Conservation (phyloP, 2,113 vertebrate genomes). For the Chloropsis cyanopogon region DNA sequence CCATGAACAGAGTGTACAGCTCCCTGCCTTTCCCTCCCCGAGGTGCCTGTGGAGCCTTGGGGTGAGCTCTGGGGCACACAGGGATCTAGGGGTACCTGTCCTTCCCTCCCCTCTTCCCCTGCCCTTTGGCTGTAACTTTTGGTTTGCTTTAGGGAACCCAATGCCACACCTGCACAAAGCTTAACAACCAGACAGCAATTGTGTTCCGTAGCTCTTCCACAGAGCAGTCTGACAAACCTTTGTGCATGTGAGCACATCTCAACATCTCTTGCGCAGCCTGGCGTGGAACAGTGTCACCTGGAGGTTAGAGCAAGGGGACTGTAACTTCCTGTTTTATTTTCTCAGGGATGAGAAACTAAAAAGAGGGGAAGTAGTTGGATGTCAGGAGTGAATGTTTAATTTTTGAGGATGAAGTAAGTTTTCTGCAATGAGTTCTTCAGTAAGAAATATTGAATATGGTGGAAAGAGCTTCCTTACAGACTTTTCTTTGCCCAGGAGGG, state of each 20-base stretch:
- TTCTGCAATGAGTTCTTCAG: background rate
- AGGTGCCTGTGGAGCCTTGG: background rate
- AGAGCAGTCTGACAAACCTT: background rate
- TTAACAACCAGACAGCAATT: background rate
- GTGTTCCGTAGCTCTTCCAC: background rate
- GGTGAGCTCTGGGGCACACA: background rate
- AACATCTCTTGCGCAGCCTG: background rate
- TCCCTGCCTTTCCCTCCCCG: background rate
- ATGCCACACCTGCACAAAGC: background rate
- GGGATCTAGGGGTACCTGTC: no score
- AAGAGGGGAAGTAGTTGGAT: background rate
- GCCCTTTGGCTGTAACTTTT: background rate
- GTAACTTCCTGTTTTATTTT: background rate
- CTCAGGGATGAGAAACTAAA: background rate
- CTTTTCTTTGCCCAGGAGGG: background rate
- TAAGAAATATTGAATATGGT: background rate
- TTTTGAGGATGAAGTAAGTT: background rate
- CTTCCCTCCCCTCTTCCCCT: background rate
- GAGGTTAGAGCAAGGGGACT: background rate
- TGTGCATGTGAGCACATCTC: rapidly evolving
- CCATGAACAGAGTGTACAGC: background rate
- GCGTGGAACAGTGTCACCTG: background rate
- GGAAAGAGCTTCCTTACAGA: background rate
- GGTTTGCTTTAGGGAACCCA: background rate
- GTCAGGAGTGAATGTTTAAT: background rate